Evolutionary conservation across 2,888 invertebrate genomes (phyloP).

Genomic region (Lottia scabra): DNA sequence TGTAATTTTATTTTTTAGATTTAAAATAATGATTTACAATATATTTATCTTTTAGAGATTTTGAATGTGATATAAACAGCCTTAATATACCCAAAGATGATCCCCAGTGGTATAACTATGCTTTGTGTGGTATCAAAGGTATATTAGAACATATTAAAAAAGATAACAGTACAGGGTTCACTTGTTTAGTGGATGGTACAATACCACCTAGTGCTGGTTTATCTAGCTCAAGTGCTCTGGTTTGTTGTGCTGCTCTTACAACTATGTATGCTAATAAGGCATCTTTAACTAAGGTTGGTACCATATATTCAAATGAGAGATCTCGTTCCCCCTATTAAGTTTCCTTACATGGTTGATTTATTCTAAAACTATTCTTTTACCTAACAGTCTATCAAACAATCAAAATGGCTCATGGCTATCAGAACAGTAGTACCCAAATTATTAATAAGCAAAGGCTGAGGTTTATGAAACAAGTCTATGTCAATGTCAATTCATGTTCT

Average conservation of each 20-base stretch:
- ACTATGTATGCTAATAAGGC: conserved; percentile 76
- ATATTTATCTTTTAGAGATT: conserved; percentile 42
- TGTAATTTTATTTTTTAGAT: too few species aligned
- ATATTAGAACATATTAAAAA: conserved; percentile 75
- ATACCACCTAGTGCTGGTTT: conserved; percentile 94
- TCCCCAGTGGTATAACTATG: conserved; percentile 91
- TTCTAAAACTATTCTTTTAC: too few species aligned
- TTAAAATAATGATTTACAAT: too few species aligned
- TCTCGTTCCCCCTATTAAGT: too few species aligned
- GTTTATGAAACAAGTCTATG: too few species aligned
- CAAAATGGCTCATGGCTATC: too few species aligned
- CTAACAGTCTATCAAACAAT: too few species aligned
- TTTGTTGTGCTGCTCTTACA: conserved; percentile 90
- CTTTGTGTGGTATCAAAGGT: conserved; percentile 92
- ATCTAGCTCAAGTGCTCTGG: conserved; percentile 97
- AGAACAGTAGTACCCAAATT: too few species aligned
- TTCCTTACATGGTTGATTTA: too few species aligned
- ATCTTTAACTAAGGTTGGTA: conserved; percentile 56
- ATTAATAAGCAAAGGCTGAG: too few species aligned
- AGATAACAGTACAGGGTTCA: conserved; percentile 74
- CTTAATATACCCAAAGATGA: conserved; percentile 55
- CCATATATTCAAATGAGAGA: background rate
- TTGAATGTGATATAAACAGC: conserved; percentile 41
- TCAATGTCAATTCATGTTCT: too few species aligned
- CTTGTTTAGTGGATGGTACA: conserved; percentile 83